These are phyloP conservation scores for Ceratoteleas bidentatus DNA, from an alignment of 1,140 invertebrate species.

Conservation along the genomic window DNA sequence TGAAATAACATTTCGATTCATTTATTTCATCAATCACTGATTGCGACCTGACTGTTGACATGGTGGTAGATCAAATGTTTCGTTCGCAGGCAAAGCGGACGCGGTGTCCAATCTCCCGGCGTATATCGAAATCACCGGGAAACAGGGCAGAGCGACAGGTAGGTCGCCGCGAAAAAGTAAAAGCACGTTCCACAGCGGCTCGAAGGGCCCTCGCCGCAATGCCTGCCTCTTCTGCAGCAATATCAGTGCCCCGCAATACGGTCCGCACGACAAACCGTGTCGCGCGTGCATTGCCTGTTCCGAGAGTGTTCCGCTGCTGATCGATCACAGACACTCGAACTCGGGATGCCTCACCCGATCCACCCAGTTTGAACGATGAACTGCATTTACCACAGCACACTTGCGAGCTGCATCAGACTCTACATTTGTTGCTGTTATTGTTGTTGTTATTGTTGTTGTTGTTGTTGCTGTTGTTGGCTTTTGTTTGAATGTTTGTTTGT, in stretches of 20 bases:
- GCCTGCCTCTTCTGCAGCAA: constrained; percentile 56
- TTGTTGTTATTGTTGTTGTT: too few relatives aligned
- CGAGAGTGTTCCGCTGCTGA: constrained; percentile 52
- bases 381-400: not conserved
- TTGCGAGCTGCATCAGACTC: too few relatives aligned
- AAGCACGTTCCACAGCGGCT: constrained; percentile 40
- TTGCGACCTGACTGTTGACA: not conserved
- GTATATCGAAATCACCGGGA: constrained; percentile 34
- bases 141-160: constrained; percentile 36
- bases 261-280: constrained; percentile 33
- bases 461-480: not conserved
- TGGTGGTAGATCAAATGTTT: constrained; percentile 56
- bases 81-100: constrained; percentile 57
- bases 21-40: too few relatives aligned
- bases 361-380: constrained; percentile 7
- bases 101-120: constrained; percentile 27
- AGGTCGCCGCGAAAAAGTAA: constrained; percentile 42
- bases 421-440: too few relatives aligned
- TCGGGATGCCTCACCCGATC: constrained; percentile 16
- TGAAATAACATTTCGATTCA: too few relatives aligned
- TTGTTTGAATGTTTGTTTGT: not conserved
- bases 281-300: constrained; percentile 34
- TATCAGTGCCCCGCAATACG: constrained; percentile 37
- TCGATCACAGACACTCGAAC: constrained; percentile 38
- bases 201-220: constrained; percentile 39